phyloP scores from a whole-genome alignment of 2,888 invertebrate genomes.

The Pheosia gnoma region DNA sequence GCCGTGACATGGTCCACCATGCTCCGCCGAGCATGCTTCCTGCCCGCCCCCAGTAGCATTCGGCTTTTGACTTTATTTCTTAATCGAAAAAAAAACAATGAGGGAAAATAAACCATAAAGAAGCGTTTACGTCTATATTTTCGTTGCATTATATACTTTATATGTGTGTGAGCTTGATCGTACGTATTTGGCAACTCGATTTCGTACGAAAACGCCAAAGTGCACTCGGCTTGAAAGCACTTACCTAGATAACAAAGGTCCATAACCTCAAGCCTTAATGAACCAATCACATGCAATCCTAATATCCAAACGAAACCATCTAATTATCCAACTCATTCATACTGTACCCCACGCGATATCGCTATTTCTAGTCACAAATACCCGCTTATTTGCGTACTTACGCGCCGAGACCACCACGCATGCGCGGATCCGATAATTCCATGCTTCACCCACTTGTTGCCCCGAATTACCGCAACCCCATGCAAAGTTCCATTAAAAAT shows the following conservation, averaged over 20 bases:
- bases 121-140: too few species aligned
- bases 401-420: conserved; percentile 75
- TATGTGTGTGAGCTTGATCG: too few species aligned
- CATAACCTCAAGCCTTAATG: neutral
- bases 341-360: conserved; percentile 68
- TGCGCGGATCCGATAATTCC: conserved; percentile 74
- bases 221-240: too few species aligned
- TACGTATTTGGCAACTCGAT: neutral
- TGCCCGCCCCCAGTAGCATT: conserved; percentile 43
- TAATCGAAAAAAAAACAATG: neutral
- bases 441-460: conserved; percentile 66
- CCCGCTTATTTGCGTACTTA: conserved; percentile 67
- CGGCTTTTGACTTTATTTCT: conserved; percentile 4
- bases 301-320: conserved; percentile 24
- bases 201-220: neutral
- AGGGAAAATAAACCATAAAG: too few species aligned
- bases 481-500: conserved; percentile 76
- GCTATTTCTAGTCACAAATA: conserved; percentile 60
- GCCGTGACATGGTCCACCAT: conserved; percentile 35
- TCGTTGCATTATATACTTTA: too few species aligned
- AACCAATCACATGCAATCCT: neutral
- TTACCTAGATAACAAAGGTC: too few species aligned
- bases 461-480: conserved; percentile 80
- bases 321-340: conserved; percentile 29
- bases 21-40: conserved; percentile 71